A percentile compares a stretch with the other conserved stretches of the same genome.
phyloP scores from a whole-genome alignment of 2,113 vertebrate genomes.

The Sylvietta virens region DNA sequence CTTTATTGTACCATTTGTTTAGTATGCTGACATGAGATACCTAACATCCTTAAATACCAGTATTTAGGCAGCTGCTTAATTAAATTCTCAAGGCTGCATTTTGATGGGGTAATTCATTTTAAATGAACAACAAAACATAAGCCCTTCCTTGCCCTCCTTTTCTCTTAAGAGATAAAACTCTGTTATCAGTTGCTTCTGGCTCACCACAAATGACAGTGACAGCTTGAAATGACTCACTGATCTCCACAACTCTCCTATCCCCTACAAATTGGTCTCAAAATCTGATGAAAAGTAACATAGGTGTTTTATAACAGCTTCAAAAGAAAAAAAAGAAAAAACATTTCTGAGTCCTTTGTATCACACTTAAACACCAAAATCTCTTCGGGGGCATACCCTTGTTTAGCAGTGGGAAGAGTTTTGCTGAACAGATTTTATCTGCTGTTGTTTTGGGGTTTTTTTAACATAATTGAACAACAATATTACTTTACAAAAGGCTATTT shows the following conservation, averaged over 20 bases:
- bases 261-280: conserved; percentile 20
- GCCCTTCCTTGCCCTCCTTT: conserved; percentile 5
- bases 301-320: neutral
- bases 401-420: neutral
- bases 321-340: neutral
- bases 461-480: neutral
- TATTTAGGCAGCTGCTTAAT: conserved; percentile 68
- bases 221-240: conserved; percentile 49
- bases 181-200: conserved; percentile 63
- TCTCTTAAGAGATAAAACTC: conserved; percentile 18
- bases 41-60: conserved; percentile 52
- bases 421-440: neutral
- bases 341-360: neutral
- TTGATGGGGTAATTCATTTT: conserved; percentile 62
- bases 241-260: neutral
- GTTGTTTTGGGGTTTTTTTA: neutral
- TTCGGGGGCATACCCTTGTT: neutral
- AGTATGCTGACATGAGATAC: conserved; percentile 46
- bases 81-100: conserved; percentile 68
- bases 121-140: conserved; percentile 57
- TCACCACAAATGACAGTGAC: conserved; percentile 61
- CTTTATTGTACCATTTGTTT: conserved; percentile 72
- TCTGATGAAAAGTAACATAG: neutral
- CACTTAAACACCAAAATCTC: neutral
- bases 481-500: neutral